phyloP scores from a whole-genome alignment of 2,888 invertebrate species.

The Metacarcinus magister region DNA sequence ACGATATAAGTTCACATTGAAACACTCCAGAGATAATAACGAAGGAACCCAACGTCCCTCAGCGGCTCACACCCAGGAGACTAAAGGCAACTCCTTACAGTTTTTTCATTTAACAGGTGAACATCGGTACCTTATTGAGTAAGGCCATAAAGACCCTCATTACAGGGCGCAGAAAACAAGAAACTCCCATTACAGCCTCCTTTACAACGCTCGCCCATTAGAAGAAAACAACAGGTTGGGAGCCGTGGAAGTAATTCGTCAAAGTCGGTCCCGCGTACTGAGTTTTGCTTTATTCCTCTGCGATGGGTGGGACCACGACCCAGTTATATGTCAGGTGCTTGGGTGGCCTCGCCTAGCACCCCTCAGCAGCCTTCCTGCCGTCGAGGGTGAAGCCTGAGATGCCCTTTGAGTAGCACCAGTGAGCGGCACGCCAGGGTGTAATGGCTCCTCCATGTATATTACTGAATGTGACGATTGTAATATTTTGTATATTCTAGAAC shows the following conservation, averaged over 20 bases:
- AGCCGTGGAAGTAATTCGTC: neutral
- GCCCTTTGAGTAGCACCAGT: no score
- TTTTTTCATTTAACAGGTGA: neutral
- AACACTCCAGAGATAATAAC: neutral
- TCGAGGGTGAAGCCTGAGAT: neutral
- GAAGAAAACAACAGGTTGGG: neutral
- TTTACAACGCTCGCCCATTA: neutral
- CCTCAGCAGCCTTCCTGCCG: neutral
- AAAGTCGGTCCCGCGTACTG: neutral
- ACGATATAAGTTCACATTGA: neutral
- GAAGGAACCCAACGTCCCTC: neutral
- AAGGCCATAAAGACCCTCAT: neutral
- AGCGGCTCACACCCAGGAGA: neutral
- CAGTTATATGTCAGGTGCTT: neutral
- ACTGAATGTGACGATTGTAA: constrained; percentile 3
- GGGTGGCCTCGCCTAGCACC: neutral
- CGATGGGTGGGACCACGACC: neutral
- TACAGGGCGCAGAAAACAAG: neutral
- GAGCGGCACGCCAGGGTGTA: neutral
- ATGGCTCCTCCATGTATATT: neutral
- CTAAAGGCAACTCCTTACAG: neutral
- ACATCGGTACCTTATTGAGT: neutral
- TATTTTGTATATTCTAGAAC: constrained; percentile 26
- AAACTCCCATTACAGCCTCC: neutral
- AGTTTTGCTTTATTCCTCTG: neutral